Evolutionary conservation across 53 echinoderm and acorn worm species (phyloP).

Genomic region (Mesocentrotus franciscanus): DNA sequence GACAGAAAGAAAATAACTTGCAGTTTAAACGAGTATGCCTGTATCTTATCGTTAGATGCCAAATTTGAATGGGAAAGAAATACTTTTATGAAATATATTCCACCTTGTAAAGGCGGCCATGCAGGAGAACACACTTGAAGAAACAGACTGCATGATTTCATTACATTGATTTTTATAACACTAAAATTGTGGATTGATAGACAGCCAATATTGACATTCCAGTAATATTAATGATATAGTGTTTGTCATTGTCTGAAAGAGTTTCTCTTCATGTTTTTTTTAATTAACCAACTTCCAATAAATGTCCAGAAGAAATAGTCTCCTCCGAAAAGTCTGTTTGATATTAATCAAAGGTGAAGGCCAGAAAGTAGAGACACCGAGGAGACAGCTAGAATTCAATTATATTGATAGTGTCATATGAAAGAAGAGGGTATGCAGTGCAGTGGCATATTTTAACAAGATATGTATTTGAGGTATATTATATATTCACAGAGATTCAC

Average conservation of each 20-base stretch:
- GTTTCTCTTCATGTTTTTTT: not conserved
- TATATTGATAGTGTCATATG: not conserved
- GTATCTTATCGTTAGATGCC: not conserved
- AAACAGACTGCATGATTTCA: not conserved
- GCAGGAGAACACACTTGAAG: not conserved
- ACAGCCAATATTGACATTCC: conserved; percentile 49
- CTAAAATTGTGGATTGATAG: conserved; percentile 17
- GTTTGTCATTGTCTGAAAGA: not conserved
- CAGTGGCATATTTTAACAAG: not conserved
- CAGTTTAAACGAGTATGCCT: not conserved
- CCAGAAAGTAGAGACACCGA: not conserved
- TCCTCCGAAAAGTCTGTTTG: not conserved
- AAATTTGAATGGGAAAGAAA: not conserved
- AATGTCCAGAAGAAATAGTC: not conserved
- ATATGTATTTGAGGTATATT: not conserved
- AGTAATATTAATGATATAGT: not conserved
- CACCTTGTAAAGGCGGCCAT: not conserved
- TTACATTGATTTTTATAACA: not conserved
- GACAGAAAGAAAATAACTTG: not conserved
- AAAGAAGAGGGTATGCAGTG: not conserved
- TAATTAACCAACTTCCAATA: conserved; percentile 8
- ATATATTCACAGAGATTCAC: not conserved
- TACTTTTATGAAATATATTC: not conserved
- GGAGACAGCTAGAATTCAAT: conserved; percentile 34
- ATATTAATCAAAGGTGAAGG: conserved; percentile 16